Evolutionary conservation across 2,113 vertebrate species (phyloP).

Genomic region (Oreochromis niloticus): DNA sequence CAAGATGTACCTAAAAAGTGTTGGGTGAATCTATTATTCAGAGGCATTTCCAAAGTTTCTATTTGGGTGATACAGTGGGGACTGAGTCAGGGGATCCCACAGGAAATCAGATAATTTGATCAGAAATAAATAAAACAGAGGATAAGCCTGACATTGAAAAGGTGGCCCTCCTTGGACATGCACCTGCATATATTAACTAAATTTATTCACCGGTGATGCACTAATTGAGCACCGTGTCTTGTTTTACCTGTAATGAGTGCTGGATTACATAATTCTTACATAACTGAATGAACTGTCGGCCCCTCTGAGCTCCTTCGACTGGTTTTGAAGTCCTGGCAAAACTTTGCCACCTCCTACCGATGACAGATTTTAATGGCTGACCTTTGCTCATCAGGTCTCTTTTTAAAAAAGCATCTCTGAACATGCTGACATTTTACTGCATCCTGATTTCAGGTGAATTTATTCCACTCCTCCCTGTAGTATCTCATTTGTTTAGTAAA

Average conservation of each 20-base stretch:
- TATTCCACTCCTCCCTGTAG: neutral
- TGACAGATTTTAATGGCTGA: neutral
- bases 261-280: neutral
- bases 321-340: neutral
- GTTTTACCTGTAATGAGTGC: neutral
- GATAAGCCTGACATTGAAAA: neutral
- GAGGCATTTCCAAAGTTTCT: neutral
- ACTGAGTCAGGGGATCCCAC: neutral
- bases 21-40: neutral
- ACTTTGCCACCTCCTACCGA: neutral
- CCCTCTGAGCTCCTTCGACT: neutral
- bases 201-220: neutral
- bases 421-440: neutral
- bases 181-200: neutral
- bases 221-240: neutral
- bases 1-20: neutral
- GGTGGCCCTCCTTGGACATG: neutral
- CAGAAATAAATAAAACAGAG: neutral
- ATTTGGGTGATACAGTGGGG: fast-evolving
- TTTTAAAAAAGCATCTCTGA: neutral
- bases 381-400: neutral
- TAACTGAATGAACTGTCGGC: neutral
- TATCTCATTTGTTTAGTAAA: neutral
- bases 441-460: neutral
- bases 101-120: neutral